phyloP scores from a whole-genome alignment of 2,113 vertebrate species.

The Girardinichthys multiradiatus region DNA sequence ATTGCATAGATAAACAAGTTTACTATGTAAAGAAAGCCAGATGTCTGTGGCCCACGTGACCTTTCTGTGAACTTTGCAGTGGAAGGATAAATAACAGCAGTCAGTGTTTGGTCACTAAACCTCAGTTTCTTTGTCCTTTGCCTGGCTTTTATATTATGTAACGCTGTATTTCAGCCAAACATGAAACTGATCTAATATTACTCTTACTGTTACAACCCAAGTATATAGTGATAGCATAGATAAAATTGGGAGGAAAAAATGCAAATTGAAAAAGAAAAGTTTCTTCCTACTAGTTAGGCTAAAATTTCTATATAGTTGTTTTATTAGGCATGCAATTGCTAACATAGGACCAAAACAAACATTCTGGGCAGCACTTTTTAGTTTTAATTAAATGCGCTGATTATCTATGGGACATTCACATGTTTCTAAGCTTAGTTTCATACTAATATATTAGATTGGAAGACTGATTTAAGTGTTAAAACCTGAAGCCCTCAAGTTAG shows the following conservation, averaged over 20 bases:
- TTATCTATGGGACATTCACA: neutral
- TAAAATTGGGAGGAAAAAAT: too few relatives aligned
- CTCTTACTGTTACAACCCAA: too few relatives aligned
- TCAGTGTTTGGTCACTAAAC: neutral
- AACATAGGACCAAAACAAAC: too few relatives aligned
- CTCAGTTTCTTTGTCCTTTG: neutral
- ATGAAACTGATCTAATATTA: too few relatives aligned
- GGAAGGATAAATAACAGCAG: neutral
- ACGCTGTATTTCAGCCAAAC: too few relatives aligned
- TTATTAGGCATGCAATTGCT: too few relatives aligned
- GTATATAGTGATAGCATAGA: too few relatives aligned
- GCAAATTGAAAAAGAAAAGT: too few relatives aligned
- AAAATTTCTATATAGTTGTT: too few relatives aligned
- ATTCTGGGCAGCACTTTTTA: neutral
- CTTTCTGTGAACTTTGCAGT: conserved; percentile 22
- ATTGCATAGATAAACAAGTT: conserved; percentile 4
- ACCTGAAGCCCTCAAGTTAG: neutral
- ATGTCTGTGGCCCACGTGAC: conserved; percentile 24
- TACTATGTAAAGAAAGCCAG: conserved; percentile 22
- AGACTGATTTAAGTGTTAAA: neutral
- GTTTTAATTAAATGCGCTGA: neutral
- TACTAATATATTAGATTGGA: neutral
- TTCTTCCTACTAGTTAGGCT: too few relatives aligned
- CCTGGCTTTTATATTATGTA: neutral
- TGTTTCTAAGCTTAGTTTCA: neutral